These are phyloP conservation scores for Drosophila nebulosa DNA, from an alignment of 1,140 invertebrate genomes.

Conservation along the genomic window DNA sequence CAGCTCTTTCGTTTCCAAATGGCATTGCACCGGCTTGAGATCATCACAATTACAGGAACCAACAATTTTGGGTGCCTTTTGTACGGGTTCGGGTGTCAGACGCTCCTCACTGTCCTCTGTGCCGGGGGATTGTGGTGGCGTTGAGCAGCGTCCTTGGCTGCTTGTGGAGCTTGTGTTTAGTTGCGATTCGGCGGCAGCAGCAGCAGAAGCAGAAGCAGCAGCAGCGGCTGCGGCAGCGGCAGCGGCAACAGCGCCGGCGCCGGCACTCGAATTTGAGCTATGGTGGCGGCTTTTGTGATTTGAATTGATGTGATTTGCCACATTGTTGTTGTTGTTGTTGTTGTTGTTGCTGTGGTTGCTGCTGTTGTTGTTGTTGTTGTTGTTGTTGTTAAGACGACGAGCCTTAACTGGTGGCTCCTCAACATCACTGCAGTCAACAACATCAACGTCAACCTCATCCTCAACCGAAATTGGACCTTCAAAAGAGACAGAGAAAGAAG, in stretches of 20 bases:
- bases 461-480: conserved; percentile 81
- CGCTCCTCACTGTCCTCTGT: conserved; percentile 79
- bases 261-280: conserved; percentile 22
- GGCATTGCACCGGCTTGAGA: conserved; percentile 91
- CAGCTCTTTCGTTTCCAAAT: conserved; percentile 95
- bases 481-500: conserved; percentile 45
- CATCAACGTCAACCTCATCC: conserved; percentile 82
- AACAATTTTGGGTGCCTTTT: conserved; percentile 78
- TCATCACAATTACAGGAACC: conserved; percentile 92
- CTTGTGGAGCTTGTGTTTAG: conserved; percentile 75
- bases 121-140: conserved; percentile 73
- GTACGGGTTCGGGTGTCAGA: conserved; percentile 77
- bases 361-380: conserved; percentile 38
- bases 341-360: conserved; percentile 38
- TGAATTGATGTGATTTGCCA: conserved; percentile 42
- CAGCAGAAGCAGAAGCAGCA: conserved; percentile 24
- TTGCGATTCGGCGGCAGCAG: conserved; percentile 41
- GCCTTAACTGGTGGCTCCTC: conserved; percentile 75
- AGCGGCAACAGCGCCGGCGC: conserved; percentile 41
- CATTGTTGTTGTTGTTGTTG: conserved; percentile 55
- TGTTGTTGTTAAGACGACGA: conserved; percentile 60
- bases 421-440: conserved; percentile 83
- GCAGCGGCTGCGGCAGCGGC: conserved; percentile 13
- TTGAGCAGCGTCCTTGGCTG: conserved; percentile 78
- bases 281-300: conserved; percentile 46